Evolutionary conservation across 2,888 invertebrate genomes (phyloP), one percentile per base, ranked within the genome.

Genomic region (Heliconius hortense): DNA sequence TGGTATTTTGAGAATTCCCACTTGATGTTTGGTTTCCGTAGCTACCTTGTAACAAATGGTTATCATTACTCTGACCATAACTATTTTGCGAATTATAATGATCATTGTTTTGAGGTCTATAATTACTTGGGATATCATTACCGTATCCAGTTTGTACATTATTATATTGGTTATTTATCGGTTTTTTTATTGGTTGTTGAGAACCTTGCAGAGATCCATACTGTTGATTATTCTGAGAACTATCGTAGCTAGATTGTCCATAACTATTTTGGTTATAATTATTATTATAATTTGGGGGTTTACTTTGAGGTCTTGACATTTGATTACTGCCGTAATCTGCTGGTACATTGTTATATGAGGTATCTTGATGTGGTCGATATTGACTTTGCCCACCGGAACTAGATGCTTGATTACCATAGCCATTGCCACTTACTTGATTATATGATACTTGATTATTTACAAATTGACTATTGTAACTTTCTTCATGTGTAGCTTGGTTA

Each of bases 401-500:
- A 35, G 69, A 31, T 31, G 28, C 31, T 53, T 31, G 73, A 59
- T 64, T 68, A 28, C 78, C 80, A 76, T 82, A 80, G 1, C 73
- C 77, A 64, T 72, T 76, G 70, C 60, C 68, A 64, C 77, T 75
- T 18, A 73, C 76, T 60, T 79, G 80, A 48, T 76, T 79, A 21
- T 74, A 76, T 26, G 77, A 28, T n/a, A 35, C 56, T 69, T 69
- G 56, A 56, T 35, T 56, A 69, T 48, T 35, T 48, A 56, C 13
- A 35, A 69, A 69, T 56, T 71, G 71, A 15, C 43, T 60, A 21
- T 71, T 76, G 28, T 81, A 73, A 53, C 43, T 79, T 67, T 80
- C 79, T 35, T 79, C 83, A 75, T 82, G 82, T 10, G 80, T 79
- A 7, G 76, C 80, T 77, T 82, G 82, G 56, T 72, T 78, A 35